Evolutionary conservation across 2,888 invertebrate genomes (phyloP), one percentile per base, ranked within the genome.

Genomic region (Volucella inanis): DNA sequence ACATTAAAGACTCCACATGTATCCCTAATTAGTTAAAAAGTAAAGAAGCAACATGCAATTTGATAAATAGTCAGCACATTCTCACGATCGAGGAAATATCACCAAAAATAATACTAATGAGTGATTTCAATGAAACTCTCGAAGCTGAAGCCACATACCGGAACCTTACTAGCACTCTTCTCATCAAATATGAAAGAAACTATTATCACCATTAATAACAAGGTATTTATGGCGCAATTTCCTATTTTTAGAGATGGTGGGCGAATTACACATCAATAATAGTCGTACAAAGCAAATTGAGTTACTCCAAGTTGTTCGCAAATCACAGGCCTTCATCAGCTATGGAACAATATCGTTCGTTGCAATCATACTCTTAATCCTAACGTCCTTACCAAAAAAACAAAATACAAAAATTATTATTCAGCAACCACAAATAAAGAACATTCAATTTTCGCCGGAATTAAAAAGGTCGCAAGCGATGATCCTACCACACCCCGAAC

Each of bases 161-260:
- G 31, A 71, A 71, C 22, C 52, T 61, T 47, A 71, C 49, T 14
- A 41, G 71, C 14, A 57, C 57, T 3, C 49, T 70, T 14, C 57
- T 72, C 50, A 49, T 72, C 14, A 61, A 72, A 31, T 72, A 61
- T 50, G n/a, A 50, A 47, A 52, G 61, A 49, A 61, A 31, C 8
- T 57, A 54, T n/a, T n/a, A 38, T 71, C 39, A 71, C 62, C 57
- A 61, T 82, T 14, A 59, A 77, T 22, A 62, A 67, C 14, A 75
- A 22, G 14, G 67, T 15, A 39, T 72, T 83, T n/a, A 14, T 8
- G 0, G 43, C 70, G n/a, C 47, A 49, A 47, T 6, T n/a, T 38
- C 14, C 11, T 70, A 15, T 59, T 59, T 12, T 39, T 70, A 2
- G 70, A 70, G 18, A 70, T 31, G 45, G 57, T 41, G 39, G 43